Evolutionary conservation across 2,797 vertebrate genomes (phyloP), one percentile per base, ranked within the genome.

Genomic region (Emydoidea blandingii): DNA sequence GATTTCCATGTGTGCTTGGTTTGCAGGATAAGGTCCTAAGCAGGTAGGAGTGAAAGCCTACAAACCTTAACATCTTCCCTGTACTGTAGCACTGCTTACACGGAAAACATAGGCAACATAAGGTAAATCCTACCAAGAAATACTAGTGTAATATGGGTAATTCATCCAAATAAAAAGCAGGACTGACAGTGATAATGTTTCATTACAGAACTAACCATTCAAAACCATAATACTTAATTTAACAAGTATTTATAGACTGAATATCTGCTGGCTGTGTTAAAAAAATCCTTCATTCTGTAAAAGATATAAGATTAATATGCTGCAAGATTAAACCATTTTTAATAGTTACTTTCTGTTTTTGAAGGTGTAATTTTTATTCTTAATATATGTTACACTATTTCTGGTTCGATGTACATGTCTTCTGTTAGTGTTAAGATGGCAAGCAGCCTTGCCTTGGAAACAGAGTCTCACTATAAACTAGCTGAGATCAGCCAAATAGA

Each of bases 41-140:
- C 62, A 68, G 34, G 62, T 21, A 68, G n/a, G 34, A 37, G 34
- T n/a, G n/a, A 21, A 68, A 68, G 62, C 62, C 62, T 68, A n/a
- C 34, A 68, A n/a, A n/a, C 34, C 2, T 19, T 57, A 57, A 95
- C 91, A 93, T 93, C 0, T 82, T 93, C 53, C 25, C 88, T 88
- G 82, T 93, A 91, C 80, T 91, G 62, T 50, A 86, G 85, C 88
- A 85, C 65, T 95, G 89, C 16, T 57, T 57, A 29, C 56, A 90
- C 95, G 82, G 72, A 96, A 94, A 94, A 87, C 92, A 0, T 18
- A 91, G 72, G 15, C 18, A 50, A 49, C 94, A 95, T 74, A 95
- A 94, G 16, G 65, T 88, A 95, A 94, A 88, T 95, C 78, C 76
- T 88, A 92, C 83, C 47, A 79, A 88, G 53, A 97, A 83, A 90